Percentiles rank a stretch among this genome's conserved stretches.
Evolutionary conservation across 2,797 vertebrate species (phyloP).

Genomic region (Buphagus erythrorhynchus): DNA sequence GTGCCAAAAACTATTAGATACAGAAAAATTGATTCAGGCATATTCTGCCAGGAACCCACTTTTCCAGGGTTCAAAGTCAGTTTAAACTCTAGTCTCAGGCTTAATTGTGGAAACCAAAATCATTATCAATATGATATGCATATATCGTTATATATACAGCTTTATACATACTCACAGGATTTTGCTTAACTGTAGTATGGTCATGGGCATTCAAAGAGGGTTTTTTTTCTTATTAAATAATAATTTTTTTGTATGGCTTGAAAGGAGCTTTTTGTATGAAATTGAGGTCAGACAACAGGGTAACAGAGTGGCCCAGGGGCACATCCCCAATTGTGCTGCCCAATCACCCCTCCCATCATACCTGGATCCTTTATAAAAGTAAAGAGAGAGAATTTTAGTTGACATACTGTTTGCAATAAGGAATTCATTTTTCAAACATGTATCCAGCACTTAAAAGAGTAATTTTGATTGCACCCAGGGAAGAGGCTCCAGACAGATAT

Average conservation of each 20-base stretch:
- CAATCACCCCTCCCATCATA: background rate
- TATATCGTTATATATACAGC: too few species aligned
- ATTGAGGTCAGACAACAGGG: background rate
- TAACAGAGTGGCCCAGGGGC: background rate
- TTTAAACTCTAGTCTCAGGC: background rate
- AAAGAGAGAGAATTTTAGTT: background rate
- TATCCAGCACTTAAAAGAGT: background rate
- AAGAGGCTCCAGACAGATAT: background rate
- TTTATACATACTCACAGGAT: background rate
- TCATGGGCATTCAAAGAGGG: background rate
- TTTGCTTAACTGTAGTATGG: background rate
- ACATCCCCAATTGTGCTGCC: rapidly evolving
- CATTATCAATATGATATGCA: background rate
- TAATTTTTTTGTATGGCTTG: background rate
- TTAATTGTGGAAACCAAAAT: background rate
- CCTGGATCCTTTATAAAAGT: background rate
- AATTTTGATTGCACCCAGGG: background rate
- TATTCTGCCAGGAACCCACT: background rate
- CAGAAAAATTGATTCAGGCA: background rate
- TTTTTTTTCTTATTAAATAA: background rate
- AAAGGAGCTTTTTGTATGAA: background rate
- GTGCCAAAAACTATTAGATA: background rate
- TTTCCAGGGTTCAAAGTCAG: background rate
- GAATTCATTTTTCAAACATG: background rate
- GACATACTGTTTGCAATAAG: background rate